Evolutionary conservation across 2,888 invertebrate species (phyloP).

Genomic region (Herminia tarsipennalis): DNA sequence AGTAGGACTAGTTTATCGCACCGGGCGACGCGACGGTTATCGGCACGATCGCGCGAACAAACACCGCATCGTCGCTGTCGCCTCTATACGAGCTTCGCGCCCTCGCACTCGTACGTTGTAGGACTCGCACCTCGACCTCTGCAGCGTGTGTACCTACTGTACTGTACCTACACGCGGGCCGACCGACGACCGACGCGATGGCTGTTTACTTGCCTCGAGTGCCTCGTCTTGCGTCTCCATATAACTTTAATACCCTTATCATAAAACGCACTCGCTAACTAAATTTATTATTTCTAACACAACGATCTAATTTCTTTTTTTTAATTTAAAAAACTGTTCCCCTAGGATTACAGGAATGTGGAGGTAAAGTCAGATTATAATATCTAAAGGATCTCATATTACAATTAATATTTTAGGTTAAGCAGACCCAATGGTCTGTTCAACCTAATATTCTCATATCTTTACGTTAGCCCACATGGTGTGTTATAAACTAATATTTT

Average conservation of each 20-base stretch:
- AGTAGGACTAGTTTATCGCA: constrained; percentile 44
- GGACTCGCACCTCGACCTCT: no score
- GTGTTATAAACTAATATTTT: neutral
- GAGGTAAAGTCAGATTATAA: no score
- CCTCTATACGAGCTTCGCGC: constrained; percentile 12
- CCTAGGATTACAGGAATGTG: no score
- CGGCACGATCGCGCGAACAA: constrained; percentile 51
- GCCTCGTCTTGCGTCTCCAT: constrained; percentile 18
- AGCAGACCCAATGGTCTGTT: no score
- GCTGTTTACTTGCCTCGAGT: constrained; percentile 26
- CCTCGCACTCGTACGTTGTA: constrained; percentile 9
- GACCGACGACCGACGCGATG: neutral
- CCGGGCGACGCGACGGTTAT: constrained; percentile 50
- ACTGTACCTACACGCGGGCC: neutral
- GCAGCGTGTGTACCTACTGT: no score
- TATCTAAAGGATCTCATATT: no score
- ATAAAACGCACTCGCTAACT: no score
- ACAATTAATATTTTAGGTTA: no score
- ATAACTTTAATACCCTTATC: constrained; percentile 31
- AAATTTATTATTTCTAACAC: no score
- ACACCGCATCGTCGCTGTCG: constrained; percentile 41
- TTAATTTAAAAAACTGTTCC: no score
- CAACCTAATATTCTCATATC: no score
- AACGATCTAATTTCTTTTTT: no score
- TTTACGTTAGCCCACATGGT: neutral